Evolutionary conservation across 2,113 vertebrate species (phyloP), one percentile per base, ranked within the genome.

Genomic region (Neolamprologus longior): DNA sequence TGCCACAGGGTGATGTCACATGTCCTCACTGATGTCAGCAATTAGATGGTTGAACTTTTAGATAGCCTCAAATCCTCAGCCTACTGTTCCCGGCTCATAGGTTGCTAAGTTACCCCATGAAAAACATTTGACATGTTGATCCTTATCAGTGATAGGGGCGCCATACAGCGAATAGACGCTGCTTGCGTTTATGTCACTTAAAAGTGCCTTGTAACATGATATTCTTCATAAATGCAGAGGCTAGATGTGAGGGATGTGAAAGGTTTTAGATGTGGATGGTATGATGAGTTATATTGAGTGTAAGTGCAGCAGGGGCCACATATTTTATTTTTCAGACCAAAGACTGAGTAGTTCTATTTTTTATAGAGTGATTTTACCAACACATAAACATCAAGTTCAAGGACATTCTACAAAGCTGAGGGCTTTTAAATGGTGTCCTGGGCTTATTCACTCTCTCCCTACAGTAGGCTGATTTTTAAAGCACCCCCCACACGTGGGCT

Each of bases 21-120:
- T 80, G 91, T 89, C 76, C 26, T 68, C 89, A 93, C 91, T 95
- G 92, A 95, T 94, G 93, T 95, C 91, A 90, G 83, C 86, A 82
- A 90, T 91, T 91, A 33, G 33, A 81, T 61, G n/a, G 82, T 90
- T 71, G 12, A 91, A 91, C 87, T 57, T 85, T 84, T 68, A 26
- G 80, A 66, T 73, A 5, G 58, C 82, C 86, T 91, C 81, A 86
- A 85, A 89, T 83, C 80, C 80, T 78, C 76, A 15, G 55, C 57
- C 42, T 47, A 28, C 85, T 88, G 68, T 80, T 91, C 24, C 40
- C 35, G 45, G 66, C 86, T 50, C 68, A 35, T 4, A 12, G 61
- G 92, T 92, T 94, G 94, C 90, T 90, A 88, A 24, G 92, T 89
- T 86, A 94, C 89, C 17, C 5, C 9, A 3, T 42, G 86, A 40